Evolutionary conservation across 2,113 vertebrate genomes (phyloP), one percentile per base, ranked within the genome.

Genomic region (Petrocephalus zakoni): DNA sequence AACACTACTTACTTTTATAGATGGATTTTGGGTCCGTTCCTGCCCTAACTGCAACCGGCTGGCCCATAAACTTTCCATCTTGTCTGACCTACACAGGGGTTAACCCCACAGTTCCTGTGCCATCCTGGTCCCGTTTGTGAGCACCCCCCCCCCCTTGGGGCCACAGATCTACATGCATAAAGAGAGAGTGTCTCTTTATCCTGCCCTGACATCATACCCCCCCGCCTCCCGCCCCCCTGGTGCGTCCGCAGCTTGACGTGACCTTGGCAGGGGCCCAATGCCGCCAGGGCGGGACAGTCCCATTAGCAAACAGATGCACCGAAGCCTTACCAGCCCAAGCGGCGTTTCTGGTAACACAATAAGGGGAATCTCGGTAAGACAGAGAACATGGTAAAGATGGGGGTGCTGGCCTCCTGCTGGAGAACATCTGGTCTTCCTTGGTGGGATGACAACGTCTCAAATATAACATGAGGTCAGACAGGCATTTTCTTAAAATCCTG

Each of bases 141-240:
- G 86, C 64, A 47, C 85, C 89, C 52, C 68, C 1, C 25, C 64
- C 86, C 61, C 86, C 75, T 8, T 81, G 46, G 72, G 52, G n/a
- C 25, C 85, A 47, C 34, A 46, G 58, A 82, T 86, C 49, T 83
- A 89, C 75, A 68, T 88, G 64, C 85, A 90, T 85, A 87, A 87
- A 55, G 87, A 88, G 55, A 91, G 87, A 88, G 88, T 89, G 87
- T 90, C 87, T 90, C 89, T 88, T 85, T 90, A 90, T 90, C 86
- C 87, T 61, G 89, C 83, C 88, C 88, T 90, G 90, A 89, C 90
- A 90, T 75, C 55, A 61, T 42, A 52, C 56, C 19, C 21, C 55
- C 56, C 9, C n/a, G 8, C 22, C n/a, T 2, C 56, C 56, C 21
- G 0, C 56, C 22, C 89, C 87, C 61, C 85, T 78, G 42, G 61